Evolutionary conservation across 2,797 vertebrate species (phyloP).

Genomic region (Betta splendens): DNA sequence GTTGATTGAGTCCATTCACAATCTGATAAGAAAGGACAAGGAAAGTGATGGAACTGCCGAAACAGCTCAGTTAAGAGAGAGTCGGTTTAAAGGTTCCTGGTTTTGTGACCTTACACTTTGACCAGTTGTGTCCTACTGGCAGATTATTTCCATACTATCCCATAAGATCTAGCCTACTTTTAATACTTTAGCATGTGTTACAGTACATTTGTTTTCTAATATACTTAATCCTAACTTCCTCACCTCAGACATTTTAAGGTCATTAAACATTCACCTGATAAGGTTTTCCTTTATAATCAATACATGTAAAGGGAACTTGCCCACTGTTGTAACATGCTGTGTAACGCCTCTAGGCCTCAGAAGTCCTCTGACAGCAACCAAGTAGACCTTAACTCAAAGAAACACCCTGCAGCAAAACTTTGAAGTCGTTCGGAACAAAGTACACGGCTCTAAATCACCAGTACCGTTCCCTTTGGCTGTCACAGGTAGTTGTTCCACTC

Average conservation of each 20-base stretch:
- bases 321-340: conserved; percentile 11
- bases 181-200: not conserved
- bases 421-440: conserved; percentile 48
- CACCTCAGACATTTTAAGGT: not conserved
- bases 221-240: not conserved
- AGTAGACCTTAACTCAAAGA: conserved; percentile 28
- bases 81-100: conserved; percentile 72
- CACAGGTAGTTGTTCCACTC: conserved; percentile 52
- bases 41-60: conserved; percentile 6
- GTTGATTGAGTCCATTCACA: not conserved
- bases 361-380: conserved; percentile 6
- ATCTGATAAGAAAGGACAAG: rapidly evolving
- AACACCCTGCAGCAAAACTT: conserved; percentile 42
- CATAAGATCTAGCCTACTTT: not conserved
- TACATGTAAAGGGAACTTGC: not conserved
- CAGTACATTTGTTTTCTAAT: not conserved
- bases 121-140: no score
- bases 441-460: conserved; percentile 53
- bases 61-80: conserved; percentile 76
- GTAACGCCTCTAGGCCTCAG: conserved; percentile 13
- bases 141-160: no score
- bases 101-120: no score
- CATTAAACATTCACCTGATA: conserved; percentile 8
- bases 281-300: conserved; percentile 4
- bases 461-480: conserved; percentile 34